Base-by-base conservation (phyloP, 2,888 invertebrate genomes). In the Blastobasis lacticolella region DNA sequence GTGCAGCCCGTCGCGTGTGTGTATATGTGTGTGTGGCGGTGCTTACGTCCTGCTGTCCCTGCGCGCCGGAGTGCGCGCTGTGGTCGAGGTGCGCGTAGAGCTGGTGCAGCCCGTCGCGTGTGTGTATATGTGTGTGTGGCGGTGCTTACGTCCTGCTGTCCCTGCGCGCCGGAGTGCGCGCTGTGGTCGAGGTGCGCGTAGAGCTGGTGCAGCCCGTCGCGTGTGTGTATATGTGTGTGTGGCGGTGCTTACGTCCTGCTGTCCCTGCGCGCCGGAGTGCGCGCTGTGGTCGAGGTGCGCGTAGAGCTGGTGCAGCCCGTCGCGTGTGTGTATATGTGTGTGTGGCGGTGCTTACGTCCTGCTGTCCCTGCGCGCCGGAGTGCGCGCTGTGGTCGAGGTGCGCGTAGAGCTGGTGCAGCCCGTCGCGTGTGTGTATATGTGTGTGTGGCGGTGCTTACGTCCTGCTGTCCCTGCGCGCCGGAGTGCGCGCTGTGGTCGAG, bases 61-160 rank as follows among this genome's bases (percentile, higher is more conserved):
- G 69, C 49, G 70, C 80, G 23, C 23, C 23, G 73, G 73, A 73
- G 67, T 81, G 79, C 54, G 96, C 94, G 67, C 96, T 95, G 73
- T 97, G 97, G 90, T 99, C 99, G 71, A 99, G 91, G 81, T 99
- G 99, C 37, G 94, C 93, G 88, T 99, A 99, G 53, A 98, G 90
- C 73, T 95, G 92, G 77, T 96, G 95, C 61, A 99, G 90, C 60
- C 94, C 93, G 74, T 98, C 98, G 60, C 97, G 91, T n/a, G n/a
- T 23, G 23, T 23, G 23, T 23, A 3, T 23, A 3, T 23, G 23
- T 23, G 23, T 23, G 23, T 23, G 23, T 23, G n/a, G n/a, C n/a
- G n/a, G n/a, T n/a, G n/a, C n/a, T n/a, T n/a, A n/a, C n/a, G n/a
- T n/a, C n/a, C n/a, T n/a, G n/a, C n/a, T n/a, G n/a, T n/a, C n/a